A percentile compares a stretch with the other conserved stretches of the same genome.
phyloP scores from a whole-genome alignment of 53 echinoderm and acorn worm species.

The Arbacia lixula region DNA sequence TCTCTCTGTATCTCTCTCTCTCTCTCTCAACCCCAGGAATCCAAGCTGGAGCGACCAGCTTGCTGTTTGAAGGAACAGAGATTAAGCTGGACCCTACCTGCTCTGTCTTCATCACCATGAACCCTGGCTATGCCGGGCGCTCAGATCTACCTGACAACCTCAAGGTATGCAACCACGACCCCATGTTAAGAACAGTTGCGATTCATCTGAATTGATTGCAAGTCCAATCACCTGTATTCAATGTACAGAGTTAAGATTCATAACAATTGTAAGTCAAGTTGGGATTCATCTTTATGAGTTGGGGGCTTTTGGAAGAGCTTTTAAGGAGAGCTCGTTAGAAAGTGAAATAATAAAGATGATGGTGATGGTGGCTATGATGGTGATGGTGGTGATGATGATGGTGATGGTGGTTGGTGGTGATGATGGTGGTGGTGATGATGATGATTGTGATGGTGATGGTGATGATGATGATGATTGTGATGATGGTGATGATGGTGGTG shows the following conservation, averaged over 20 bases:
- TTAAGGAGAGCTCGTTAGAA: too few species aligned
- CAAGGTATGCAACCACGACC: conserved; percentile 82
- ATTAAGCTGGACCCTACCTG: conserved; percentile 97
- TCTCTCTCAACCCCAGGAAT: conserved; percentile 68
- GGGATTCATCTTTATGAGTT: too few species aligned
- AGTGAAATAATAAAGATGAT: not conserved
- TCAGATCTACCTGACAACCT: conserved; percentile 96
- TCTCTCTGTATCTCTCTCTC: not conserved
- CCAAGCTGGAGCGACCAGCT: conserved; percentile 66
- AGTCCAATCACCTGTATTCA: too few species aligned
- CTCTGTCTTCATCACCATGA: conserved; percentile 98
- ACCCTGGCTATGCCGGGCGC: conserved; percentile 97
- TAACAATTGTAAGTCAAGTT: too few species aligned
- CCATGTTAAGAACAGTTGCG: too few species aligned
- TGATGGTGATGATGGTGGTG: conserved; percentile 1
- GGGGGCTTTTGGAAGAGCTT: too few species aligned
- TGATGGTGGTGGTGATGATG: not conserved
- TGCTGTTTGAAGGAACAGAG: conserved; percentile 98
- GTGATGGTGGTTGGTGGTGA: not conserved
- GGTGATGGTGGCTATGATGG: conserved; percentile 7
- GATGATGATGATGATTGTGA: not conserved
- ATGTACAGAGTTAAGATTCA: not conserved
- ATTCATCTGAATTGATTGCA: too few species aligned
- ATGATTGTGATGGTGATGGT: not conserved
- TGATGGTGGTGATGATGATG: conserved; percentile 20